These are phyloP conservation scores for Drosophila yooni DNA, from an alignment of 2,888 invertebrate species.

Conservation along the genomic window DNA sequence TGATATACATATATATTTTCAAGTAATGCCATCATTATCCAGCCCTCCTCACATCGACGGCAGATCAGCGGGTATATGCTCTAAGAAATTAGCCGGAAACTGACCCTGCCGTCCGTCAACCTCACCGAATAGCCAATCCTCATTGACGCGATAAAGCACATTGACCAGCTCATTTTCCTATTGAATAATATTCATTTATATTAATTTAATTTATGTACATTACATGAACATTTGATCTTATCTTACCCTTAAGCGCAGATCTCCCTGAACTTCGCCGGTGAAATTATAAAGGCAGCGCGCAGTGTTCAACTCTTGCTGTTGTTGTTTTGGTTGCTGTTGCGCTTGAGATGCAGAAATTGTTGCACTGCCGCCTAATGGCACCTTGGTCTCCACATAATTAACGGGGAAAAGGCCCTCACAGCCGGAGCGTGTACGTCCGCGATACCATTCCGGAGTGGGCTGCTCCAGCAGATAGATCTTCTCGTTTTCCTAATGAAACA, in stretches of 20 bases:
- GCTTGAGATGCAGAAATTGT: slow-evolving; percentile 15
- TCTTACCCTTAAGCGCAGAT: slow-evolving; percentile 86
- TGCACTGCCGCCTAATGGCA: slow-evolving; percentile 87
- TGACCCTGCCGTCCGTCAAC: slow-evolving; percentile 89
- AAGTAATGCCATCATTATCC: slow-evolving; percentile 3
- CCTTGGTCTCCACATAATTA: slow-evolving; percentile 91
- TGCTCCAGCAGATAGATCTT: slow-evolving; percentile 89
- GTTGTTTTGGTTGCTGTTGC: slow-evolving; percentile 22
- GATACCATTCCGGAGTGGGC: slow-evolving; percentile 92
- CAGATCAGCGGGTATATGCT: slow-evolving; percentile 86
- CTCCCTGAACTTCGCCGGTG: slow-evolving; percentile 87
- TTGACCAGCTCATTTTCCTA: slow-evolving; percentile 88
- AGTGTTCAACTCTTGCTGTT: slow-evolving; percentile 31
- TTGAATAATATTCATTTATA: neutral
- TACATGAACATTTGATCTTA: neutral
- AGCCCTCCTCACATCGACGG: slow-evolving; percentile 66
- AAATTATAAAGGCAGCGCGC: slow-evolving; percentile 91
- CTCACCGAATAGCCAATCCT: slow-evolving; percentile 92
- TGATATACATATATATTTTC: slow-evolving; percentile 9
- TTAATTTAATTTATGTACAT: neutral
- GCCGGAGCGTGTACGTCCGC: slow-evolving; percentile 88
- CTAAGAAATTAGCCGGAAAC: slow-evolving; percentile 92
- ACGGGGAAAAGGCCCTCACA: slow-evolving; percentile 93
- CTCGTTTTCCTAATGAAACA: slow-evolving; percentile 88
- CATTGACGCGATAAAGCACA: slow-evolving; percentile 89